Base-by-base conservation (phyloP, 2,888 invertebrate genomes). In the Stegophylla sp. region DNA sequence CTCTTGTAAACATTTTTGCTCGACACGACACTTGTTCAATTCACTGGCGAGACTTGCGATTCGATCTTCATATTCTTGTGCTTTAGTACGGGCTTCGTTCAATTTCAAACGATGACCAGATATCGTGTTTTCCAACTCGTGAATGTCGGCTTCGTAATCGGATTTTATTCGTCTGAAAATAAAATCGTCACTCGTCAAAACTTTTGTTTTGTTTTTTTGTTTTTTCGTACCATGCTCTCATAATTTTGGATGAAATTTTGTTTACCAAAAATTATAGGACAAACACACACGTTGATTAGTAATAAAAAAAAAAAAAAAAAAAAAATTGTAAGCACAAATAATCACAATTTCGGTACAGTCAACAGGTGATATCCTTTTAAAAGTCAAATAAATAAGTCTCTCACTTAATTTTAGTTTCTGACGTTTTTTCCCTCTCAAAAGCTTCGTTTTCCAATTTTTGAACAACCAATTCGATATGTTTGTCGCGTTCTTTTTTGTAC, bases 381-480 rank as follows among this genome's bases (percentile, higher is more conserved):
- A 7, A 34, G 34, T 34, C 34, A 34, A 34, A 34, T 3, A 34
- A 7, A 10, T 15, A 59, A 15, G 4, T 61, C 15, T 56, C 81
- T 75, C 84, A 87, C 86, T 86, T 86, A 43, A 88, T 86, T 85
- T 89, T 88, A 83, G 87, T 88, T 84, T 90, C 90, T 17, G 88
- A 87, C 2, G 89, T 89, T n/a, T 90, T 90, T 84, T 92, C 91
- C 72, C 91, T 85, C 82, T 91, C 91, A 71, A 89, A 89, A 0
- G 91, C 90, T 85, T 93, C 92, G 0, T 88, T 89, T 83, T 92
- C 92, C 85, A 93, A 88, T 82, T 91, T 89, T 84, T 91, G 91
- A 71, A 93, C 92, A 0, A 91, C 91, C 20, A 89, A 87, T 86
- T 94, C 94, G 76, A 94, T 93, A 87, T 94, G 94, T 67, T 89